Evolutionary conservation across 2,888 invertebrate genomes (phyloP).

Genomic region (Torymus auratus): DNA sequence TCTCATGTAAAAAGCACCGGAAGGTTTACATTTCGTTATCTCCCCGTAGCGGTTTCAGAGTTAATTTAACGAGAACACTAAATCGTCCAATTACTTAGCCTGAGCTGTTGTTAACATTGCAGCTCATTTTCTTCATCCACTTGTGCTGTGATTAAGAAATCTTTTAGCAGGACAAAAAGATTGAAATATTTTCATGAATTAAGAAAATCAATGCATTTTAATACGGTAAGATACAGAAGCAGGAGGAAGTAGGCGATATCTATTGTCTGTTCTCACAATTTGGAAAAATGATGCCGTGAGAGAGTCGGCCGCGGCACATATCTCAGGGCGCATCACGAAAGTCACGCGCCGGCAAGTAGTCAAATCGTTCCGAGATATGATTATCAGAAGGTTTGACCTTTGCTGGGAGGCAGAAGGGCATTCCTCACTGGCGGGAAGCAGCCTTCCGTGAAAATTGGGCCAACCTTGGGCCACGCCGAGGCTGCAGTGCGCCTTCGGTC

Average conservation of each 20-base stretch:
- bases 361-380: slow-evolving; percentile 45
- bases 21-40: slow-evolving; percentile 1
- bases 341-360: slow-evolving; percentile 25
- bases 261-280: no score
- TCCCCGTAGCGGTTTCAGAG: neutral
- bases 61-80: slow-evolving; percentile 28
- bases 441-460: slow-evolving; percentile 64
- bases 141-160: neutral
- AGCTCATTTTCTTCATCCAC: slow-evolving; percentile 8
- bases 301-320: neutral
- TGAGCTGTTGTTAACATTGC: slow-evolving; percentile 15
- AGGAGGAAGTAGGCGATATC: no score
- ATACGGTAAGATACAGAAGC: no score
- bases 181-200: no score
- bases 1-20: slow-evolving; percentile 1
- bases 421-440: slow-evolving; percentile 43
- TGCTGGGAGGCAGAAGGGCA: slow-evolving; percentile 17
- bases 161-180: neutral
- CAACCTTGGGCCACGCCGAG: slow-evolving; percentile 62
- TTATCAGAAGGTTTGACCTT: slow-evolving; percentile 19
- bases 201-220: no score
- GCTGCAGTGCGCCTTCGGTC: slow-evolving; percentile 66
- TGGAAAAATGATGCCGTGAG: slow-evolving; percentile 19
- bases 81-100: slow-evolving; percentile 39
- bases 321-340: slow-evolving; percentile 5